A percentile compares a stretch with the other conserved stretches of the same genome.
phyloP scores from a whole-genome alignment of 64 coral and sea anemone genomes.

The Cladopsammia gracilis region DNA sequence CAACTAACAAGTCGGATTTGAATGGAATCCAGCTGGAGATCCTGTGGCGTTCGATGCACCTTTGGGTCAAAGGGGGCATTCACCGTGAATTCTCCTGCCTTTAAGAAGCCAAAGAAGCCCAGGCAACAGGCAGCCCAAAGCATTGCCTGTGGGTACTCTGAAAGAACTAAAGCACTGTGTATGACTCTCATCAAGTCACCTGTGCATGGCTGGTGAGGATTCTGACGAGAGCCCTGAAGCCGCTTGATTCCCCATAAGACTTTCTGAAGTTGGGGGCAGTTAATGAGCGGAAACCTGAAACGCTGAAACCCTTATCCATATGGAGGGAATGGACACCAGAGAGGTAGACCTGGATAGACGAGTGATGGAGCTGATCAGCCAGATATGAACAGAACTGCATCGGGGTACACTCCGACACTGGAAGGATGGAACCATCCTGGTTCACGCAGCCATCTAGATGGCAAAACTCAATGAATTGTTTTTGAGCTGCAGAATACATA shows the following conservation, averaged over 20 bases:
- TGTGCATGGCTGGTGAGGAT: neutral
- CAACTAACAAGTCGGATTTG: too few relatives aligned
- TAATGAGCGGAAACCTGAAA: neutral
- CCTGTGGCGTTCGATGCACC: neutral
- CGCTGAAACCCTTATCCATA: conserved; percentile 12
- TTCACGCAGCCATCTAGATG: neutral
- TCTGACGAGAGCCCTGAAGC: neutral
- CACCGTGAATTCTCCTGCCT: neutral
- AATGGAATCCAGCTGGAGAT: neutral
- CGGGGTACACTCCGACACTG: neutral
- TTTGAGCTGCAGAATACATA: conserved; percentile 9
- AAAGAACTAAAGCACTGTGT: neutral
- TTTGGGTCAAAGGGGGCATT: neutral
- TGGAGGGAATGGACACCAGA: conserved; percentile 1
- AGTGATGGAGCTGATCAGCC: neutral
- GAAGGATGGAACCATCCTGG: neutral
- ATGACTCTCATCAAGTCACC: too few relatives aligned
- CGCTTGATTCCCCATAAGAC: conserved; percentile 30
- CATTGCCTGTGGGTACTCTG: conserved; percentile 4
- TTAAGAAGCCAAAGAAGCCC: neutral
- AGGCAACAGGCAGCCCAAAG: conserved; percentile 22
- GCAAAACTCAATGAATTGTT: conserved; percentile 50
- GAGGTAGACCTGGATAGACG: conserved; percentile 32
- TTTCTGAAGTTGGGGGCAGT: neutral
- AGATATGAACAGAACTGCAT: neutral